Evolutionary conservation across 2,888 invertebrate genomes (phyloP), one percentile per base, ranked within the genome.

Genomic region (Crematogaster levior): DNA sequence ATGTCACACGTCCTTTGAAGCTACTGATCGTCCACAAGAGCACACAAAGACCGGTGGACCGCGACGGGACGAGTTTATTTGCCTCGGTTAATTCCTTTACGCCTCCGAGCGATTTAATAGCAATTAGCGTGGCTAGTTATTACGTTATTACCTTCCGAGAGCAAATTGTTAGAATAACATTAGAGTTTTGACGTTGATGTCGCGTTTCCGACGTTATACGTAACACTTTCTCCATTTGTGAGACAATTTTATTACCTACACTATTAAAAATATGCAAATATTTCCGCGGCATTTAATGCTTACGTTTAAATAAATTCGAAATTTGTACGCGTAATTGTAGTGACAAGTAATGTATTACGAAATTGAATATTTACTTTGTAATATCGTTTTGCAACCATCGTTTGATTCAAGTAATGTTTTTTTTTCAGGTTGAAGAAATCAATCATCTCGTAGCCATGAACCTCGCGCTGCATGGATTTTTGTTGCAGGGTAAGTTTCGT

Each of bases 381-480:
- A n/a, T n/a, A n/a, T n/a, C 34, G 6, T 6, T 15, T 27, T 7
- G 30, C 34, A 30, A 27, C 27, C n/a, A 40, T 9, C 9, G 24
- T 46, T 9, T 40, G 4, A 60, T 24, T 18, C 7, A 24, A 66
- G 0, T 5, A 1, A 34, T 30, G 27, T 27, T 84, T n/a, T 87
- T 83, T 87, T 83, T 21, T 30, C 27, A 94, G 93, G 89, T 90
- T 88, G 92, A 91, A 89, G 89, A 85, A 89, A 89, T 89, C 86
- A 84, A 92, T 85, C 87, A 92, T 90, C 90, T 86, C 88, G 90
- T 94, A 94, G 93, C 93, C 94, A 94, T 94, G 94, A 94, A 94
- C 94, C 93, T 94, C 93, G 94, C 93, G 93, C 93, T 94, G 93
- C 94, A 94, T 93, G 94, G 93, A 94, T 92, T 94, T 91, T 92